Percentiles rank a stretch among this genome's conserved stretches.
phyloP scores from a whole-genome alignment of 2,888 invertebrate genomes.

The Ephialtes manifestator region DNA sequence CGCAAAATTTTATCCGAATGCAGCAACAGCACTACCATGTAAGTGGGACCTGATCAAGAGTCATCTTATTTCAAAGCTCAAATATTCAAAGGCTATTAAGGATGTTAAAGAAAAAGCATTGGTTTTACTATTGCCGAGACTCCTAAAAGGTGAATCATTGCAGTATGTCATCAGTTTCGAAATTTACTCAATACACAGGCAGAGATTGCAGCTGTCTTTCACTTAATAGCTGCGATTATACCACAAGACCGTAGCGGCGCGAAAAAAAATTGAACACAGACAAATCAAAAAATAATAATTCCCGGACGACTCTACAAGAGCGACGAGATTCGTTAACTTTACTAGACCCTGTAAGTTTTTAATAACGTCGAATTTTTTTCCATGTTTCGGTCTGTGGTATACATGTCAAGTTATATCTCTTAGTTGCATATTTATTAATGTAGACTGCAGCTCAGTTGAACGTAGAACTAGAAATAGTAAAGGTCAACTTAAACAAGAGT shows the following conservation, averaged over 20 bases:
- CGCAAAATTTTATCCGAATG: neutral
- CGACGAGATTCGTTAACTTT: neutral
- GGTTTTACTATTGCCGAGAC: neutral
- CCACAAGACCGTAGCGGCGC: neutral
- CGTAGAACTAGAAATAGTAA: neutral
- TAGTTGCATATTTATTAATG: neutral
- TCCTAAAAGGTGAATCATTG: neutral
- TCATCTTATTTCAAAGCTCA: constrained; percentile 1
- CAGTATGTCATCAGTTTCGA: neutral
- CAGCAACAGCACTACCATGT: neutral
- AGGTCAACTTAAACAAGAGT: neutral
- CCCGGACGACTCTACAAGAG: neutral
- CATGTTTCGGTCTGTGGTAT: neutral
- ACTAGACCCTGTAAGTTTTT: neutral
- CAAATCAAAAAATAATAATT: neutral
- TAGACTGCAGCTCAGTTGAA: neutral
- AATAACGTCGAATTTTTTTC: neutral
- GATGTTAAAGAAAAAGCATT: constrained; percentile 9
- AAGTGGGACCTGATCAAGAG: constrained; percentile 15
- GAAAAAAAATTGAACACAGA: neutral
- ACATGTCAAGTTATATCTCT: neutral
- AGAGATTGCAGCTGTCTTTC: neutral
- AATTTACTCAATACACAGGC: neutral
- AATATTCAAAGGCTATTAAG: constrained; percentile 1
- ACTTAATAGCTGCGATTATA: neutral